A percentile compares a stretch with the other conserved stretches of the same genome.
These are phyloP conservation scores for Tapera naevia DNA, from an alignment of 2,797 vertebrate genomes.

Conservation along the genomic window DNA sequence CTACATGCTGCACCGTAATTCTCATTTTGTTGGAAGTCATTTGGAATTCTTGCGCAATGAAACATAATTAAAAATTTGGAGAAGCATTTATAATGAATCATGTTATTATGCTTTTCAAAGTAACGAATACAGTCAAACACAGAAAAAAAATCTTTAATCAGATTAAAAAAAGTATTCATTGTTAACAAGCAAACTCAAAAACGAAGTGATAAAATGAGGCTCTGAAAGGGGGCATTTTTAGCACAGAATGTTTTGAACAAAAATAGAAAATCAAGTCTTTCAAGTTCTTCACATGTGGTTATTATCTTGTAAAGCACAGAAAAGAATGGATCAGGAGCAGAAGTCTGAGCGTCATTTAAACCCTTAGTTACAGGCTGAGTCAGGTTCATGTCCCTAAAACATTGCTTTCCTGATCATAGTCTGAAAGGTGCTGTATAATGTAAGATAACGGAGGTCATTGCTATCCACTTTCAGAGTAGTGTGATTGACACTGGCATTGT, in stretches of 20 bases:
- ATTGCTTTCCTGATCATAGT: conserved; percentile 54
- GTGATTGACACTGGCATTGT: conserved; percentile 65
- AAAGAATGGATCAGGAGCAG: conserved; percentile 4
- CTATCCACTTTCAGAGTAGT: conserved; percentile 23
- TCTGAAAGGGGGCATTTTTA: not conserved
- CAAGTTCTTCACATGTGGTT: not conserved
- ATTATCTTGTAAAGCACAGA: not conserved
- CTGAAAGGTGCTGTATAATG: conserved; percentile 61
- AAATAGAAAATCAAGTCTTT: not conserved
- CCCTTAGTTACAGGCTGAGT: conserved; percentile 58
- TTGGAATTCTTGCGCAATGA: not conserved
- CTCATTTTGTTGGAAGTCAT: not conserved
- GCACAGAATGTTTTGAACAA: not conserved
- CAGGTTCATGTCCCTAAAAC: conserved; percentile 26
- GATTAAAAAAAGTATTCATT: not conserved
- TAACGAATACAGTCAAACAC: not conserved
- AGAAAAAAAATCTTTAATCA: not conserved
- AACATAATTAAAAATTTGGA: not conserved
- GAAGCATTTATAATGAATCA: not conserved
- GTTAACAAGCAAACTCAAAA: not conserved
- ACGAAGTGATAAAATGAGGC: not conserved
- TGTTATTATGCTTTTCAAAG: not conserved
- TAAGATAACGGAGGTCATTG: conserved; percentile 55
- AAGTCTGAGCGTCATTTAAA: conserved; percentile 19
- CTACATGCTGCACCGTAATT: not conserved